Evolutionary conservation across 2,113 vertebrate genomes (phyloP), one percentile per base, ranked within the genome.

Genomic region (Benthochromis sp.): DNA sequence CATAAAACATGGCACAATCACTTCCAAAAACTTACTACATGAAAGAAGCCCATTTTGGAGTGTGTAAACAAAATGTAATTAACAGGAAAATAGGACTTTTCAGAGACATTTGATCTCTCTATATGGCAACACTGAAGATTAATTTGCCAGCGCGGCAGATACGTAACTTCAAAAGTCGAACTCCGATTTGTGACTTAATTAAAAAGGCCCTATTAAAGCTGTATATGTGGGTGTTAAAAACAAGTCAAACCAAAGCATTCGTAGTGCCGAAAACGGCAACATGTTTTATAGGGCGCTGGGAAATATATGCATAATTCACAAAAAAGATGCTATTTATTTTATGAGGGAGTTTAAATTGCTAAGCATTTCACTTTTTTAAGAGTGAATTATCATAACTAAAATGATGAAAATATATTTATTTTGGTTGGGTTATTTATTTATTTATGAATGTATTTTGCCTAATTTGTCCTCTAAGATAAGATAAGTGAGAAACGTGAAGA

Each of bases 21-120:
- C 83, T 85, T 89, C 13, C 38, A 40, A 43, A 91, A 86, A 84
- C 11, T 53, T 50, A 34, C 9, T 34, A 24, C 24, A 50, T 52
- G 57, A 90, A 84, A 91, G 53, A 55, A 52, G 61, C 34, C 63
- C 57, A 38, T 73, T 86, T 91, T 38, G 19, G 12, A 89, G 53
- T 57, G 45, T 29, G 84, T 86, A 89, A 95, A 94, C 88, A 93
- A 86, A 94, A 93, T 85, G 79, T 89, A 94, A 95, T 95, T 93
- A 93, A 92, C 29, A 24, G 31, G 24, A 86, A 88, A 94, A 91
- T 81, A 50, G n/a, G 79, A 76, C 81, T 90, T 91, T 88, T 83
- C 82, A 29, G 53, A 89, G 84, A 87, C 79, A 91, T 95, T 91
- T 88, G 82, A 93, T 94, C 84, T 66, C 52, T 88, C 40, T 36